These are phyloP conservation scores for Cottoperca gobio DNA, from an alignment of 2,797 vertebrate genomes.

Conservation along the genomic window DNA sequence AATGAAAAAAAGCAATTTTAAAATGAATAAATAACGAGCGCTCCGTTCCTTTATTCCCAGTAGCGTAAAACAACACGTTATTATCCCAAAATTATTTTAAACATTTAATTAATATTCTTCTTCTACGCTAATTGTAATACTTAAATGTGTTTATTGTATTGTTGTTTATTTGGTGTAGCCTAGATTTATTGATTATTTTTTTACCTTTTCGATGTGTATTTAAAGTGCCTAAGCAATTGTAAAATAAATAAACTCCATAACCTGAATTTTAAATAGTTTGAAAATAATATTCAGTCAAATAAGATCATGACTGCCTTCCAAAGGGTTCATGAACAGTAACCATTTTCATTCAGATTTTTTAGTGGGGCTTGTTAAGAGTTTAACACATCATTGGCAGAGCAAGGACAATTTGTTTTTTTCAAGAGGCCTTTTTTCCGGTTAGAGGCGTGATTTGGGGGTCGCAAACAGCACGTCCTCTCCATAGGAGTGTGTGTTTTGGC, in stretches of 20 bases:
- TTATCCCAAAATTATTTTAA: not conserved
- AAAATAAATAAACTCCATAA: too few relatives aligned
- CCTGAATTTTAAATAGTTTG: too few relatives aligned
- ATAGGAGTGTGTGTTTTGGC: not conserved
- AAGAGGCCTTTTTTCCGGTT: not conserved
- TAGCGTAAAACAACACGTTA: not conserved
- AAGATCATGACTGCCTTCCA: not conserved
- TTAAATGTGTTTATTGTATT: not conserved
- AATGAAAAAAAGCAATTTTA: not conserved
- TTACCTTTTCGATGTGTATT: not conserved
- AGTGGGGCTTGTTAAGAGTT: not conserved
- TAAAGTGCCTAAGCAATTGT: not conserved
- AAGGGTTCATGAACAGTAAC: not conserved
- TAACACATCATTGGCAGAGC: not conserved
- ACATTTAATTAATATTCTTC: not conserved
- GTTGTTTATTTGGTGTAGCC: not conserved
- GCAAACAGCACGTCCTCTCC: conserved; percentile 14
- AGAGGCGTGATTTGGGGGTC: conserved; percentile 16
- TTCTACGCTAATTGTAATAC: not conserved
- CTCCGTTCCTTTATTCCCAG: not conserved
- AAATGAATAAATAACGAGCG: too few relatives aligned
- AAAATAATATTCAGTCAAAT: not conserved
- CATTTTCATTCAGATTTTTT: not conserved
- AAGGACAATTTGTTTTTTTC: not conserved
- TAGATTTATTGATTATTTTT: not conserved